Evolutionary conservation across 2,113 vertebrate genomes (phyloP), one percentile per base, ranked within the genome.

Genomic region (Chlamydotis undulata): DNA sequence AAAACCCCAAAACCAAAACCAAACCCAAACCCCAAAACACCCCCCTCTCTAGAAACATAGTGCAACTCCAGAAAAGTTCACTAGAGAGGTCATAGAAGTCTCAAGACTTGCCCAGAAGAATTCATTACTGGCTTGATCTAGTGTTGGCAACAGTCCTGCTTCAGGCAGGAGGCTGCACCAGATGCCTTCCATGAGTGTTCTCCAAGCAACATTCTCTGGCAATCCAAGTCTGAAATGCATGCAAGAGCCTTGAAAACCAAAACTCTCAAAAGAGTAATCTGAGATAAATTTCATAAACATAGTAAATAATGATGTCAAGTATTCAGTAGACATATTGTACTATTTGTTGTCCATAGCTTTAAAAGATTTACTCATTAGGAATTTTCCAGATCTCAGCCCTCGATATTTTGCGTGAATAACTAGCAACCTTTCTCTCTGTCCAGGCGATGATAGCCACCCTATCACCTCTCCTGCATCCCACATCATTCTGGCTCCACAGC

Each of bases 41-140:
- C 0, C 2, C 10, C 31, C 7, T 25, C 31, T 7, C 14, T 19
- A 22, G 28, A 47, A 73, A 59, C 29, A 2, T 16, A 52, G 17
- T 11, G 7, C 29, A 60, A 53, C 9, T 9, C 21, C 29, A 26
- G 21, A 39, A 47, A 7, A 47, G 14, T 16, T n/a, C 6, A 4
- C 4, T 6, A 19, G 6, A 29, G 6, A 67, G 9, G 6, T 52
- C 82, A 43, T 0, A 9, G 43, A 73, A 60, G 7, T 28, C 52
- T 83, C 47, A 55, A 29, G 43, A 26, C 5, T 33, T 10, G 6
- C 26, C 41, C 55, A 67, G 31, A 11, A 76, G 41, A 55, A 83
- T 43, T 12, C 71, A 57, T 7, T 69, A 14, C 10, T 86, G 52
- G 13, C n/a, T 80, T 33, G 31, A 55, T 31, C 12, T n/a, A 24